These are phyloP conservation scores for Molossus alvarezi DNA, from an alignment of 2,797 vertebrate genomes.

Conservation along the genomic window DNA sequence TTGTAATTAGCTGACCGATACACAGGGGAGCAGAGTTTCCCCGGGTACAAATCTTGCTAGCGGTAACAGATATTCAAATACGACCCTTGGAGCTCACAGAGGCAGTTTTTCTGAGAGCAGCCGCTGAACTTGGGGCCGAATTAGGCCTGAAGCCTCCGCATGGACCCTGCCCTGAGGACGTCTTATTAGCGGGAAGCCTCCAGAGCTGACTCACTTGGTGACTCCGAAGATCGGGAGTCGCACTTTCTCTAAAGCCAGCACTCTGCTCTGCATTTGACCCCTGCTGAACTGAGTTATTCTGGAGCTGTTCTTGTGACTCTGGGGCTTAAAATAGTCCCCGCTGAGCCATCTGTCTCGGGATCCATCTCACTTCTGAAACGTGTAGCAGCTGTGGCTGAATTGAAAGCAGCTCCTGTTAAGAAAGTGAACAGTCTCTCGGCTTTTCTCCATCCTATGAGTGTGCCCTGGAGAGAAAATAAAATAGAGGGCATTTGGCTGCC, in stretches of 20 bases:
- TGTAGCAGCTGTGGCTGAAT: slow-evolving; percentile 78
- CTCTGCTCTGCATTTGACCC: slow-evolving; percentile 76
- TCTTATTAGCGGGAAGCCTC: slow-evolving; percentile 34
- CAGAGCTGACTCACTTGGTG: slow-evolving; percentile 6
- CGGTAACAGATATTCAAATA: not conserved
- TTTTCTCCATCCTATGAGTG: slow-evolving; percentile 77
- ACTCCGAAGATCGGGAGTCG: slow-evolving; percentile 32
- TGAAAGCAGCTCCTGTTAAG: slow-evolving; percentile 83
- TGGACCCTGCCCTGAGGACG: not conserved
- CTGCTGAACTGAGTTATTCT: slow-evolving; percentile 80
- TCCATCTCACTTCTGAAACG: slow-evolving; percentile 78
- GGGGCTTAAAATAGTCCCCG: slow-evolving; percentile 83
- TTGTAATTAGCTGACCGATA: not conserved
- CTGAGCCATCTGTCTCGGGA: slow-evolving; percentile 85
- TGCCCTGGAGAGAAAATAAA: slow-evolving; percentile 81
- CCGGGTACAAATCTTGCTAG: not conserved
- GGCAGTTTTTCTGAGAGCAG: slow-evolving; percentile 12
- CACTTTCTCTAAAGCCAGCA: slow-evolving; percentile 46
- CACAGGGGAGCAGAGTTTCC: not conserved
- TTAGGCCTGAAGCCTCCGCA: not conserved
- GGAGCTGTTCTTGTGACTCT: slow-evolving; percentile 77
- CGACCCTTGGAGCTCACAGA: not conserved
- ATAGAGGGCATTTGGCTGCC: slow-evolving; percentile 84
- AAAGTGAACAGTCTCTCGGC: slow-evolving; percentile 84
- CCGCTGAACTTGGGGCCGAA: not conserved